Conservation (phyloP, 1,140 invertebrate genomes). For the Habropoda laboriosa region DNA sequence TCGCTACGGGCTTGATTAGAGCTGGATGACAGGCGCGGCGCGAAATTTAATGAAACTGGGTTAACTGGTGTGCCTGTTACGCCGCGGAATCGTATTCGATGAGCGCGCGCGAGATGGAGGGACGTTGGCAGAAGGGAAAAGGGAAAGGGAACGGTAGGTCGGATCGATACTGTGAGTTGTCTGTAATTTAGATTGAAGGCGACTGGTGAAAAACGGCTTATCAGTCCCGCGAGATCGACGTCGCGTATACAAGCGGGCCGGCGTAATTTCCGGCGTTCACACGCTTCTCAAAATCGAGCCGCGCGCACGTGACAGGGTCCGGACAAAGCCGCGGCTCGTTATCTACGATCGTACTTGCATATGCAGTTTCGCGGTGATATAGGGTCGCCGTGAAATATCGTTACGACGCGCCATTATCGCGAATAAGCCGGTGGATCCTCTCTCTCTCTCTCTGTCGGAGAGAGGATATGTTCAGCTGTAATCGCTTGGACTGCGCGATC, state of each 20-base stretch:
- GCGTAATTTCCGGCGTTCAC: slow-evolving; percentile 66
- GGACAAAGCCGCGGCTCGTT: slow-evolving; percentile 63
- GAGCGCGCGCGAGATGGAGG: not conserved
- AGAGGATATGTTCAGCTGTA: slow-evolving; percentile 27
- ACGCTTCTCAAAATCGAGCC: slow-evolving; percentile 57
- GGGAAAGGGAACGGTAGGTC: no score
- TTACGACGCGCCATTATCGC: slow-evolving; percentile 63
- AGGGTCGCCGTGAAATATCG: slow-evolving; percentile 64
- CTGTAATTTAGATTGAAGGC: slow-evolving; percentile 41
- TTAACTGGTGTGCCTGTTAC: slow-evolving; percentile 37
- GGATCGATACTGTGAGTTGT: slow-evolving; percentile 36
- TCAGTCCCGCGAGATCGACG: slow-evolving; percentile 44
- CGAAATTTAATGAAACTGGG: slow-evolving; percentile 48
- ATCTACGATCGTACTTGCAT: slow-evolving; percentile 70
- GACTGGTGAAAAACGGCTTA: slow-evolving; percentile 51
- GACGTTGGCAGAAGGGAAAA: no score
- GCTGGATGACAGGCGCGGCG: slow-evolving; percentile 8
- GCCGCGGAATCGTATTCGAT: slow-evolving; percentile 35
- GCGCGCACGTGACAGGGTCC: slow-evolving; percentile 54
- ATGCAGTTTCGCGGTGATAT: slow-evolving; percentile 60
- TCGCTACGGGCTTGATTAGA: slow-evolving; percentile 41
- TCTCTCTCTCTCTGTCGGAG: not conserved
- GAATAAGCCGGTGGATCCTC: slow-evolving; percentile 48
- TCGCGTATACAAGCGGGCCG: slow-evolving; percentile 20
- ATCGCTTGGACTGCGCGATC: slow-evolving; percentile 26